phyloP scores from a whole-genome alignment of 2,888 invertebrate genomes.

The Rambutsinella grinnellia region DNA sequence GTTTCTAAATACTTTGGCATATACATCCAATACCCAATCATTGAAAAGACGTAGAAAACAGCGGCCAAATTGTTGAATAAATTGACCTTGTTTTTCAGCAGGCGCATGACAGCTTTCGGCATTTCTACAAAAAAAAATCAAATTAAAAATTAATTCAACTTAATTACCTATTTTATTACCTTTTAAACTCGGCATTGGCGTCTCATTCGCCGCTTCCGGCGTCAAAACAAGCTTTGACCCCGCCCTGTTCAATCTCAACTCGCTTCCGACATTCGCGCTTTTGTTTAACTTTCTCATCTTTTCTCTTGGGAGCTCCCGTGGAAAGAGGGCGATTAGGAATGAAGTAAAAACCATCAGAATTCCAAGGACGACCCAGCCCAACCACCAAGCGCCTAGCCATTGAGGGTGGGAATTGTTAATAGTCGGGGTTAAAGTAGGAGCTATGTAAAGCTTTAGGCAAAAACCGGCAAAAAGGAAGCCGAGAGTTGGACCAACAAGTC shows the following conservation, averaged over 20 bases:
- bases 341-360: constrained; percentile 75
- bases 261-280: constrained; percentile 39
- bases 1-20: constrained; percentile 82
- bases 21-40: constrained; percentile 75
- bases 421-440: constrained; percentile 74
- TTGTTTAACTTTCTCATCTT: constrained; percentile 54
- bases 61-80: constrained; percentile 77
- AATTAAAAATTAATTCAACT: too few relatives aligned
- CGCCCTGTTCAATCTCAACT: constrained; percentile 43
- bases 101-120: constrained; percentile 73
- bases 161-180: too few relatives aligned
- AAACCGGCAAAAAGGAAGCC: constrained; percentile 74
- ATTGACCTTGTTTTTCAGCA: constrained; percentile 77
- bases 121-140: constrained; percentile 72
- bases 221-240: constrained; percentile 60
- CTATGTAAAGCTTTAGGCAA: constrained; percentile 74
- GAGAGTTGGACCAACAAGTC: constrained; percentile 75
- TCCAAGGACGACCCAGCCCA: constrained; percentile 71
- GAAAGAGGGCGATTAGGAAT: constrained; percentile 77
- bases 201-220: constrained; percentile 53
- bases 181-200: constrained; percentile 56
- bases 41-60: constrained; percentile 74
- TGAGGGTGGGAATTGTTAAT: constrained; percentile 72
- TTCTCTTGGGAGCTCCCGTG: constrained; percentile 72
- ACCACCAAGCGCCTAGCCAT: constrained; percentile 84